These are phyloP conservation scores for Ictidomys tridecemlineatus DNA, from an alignment of 2,113 vertebrate species.

Conservation along the genomic window DNA sequence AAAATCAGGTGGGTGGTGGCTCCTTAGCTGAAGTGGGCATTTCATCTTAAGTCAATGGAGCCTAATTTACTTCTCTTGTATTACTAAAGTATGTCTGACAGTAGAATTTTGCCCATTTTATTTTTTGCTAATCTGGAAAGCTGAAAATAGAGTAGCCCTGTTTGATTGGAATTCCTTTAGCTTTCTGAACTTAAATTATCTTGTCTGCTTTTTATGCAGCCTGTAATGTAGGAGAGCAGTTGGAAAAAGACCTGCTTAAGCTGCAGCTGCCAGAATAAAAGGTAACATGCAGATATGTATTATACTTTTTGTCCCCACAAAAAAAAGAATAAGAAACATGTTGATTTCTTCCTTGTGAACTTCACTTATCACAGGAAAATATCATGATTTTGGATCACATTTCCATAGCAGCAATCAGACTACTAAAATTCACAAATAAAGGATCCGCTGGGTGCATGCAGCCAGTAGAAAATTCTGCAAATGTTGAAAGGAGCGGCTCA, in stretches of 20 bases:
- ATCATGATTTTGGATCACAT: conserved; percentile 91
- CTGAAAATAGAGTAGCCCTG: neutral
- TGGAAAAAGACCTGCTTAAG: conserved; percentile 80
- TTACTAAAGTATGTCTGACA: conserved; percentile 45
- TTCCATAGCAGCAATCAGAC: conserved; percentile 93
- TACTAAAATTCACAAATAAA: conserved; percentile 93
- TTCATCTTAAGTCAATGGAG: neutral
- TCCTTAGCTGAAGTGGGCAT: neutral
- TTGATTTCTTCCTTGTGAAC: conserved; percentile 90
- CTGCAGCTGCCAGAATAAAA: conserved; percentile 88
- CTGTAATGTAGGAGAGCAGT: neutral
- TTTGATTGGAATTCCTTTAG: neutral
- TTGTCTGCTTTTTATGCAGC: neutral
- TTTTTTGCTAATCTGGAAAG: conserved; percentile 21
- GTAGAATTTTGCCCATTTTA: conserved; percentile 81
- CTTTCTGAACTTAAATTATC: neutral
- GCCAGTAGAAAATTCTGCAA: conserved; percentile 92
- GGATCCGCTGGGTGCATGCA: conserved; percentile 96
- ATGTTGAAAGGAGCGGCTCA: conserved; percentile 91
- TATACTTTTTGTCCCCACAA: neutral
- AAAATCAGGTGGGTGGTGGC: too few relatives aligned
- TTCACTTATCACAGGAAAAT: conserved; percentile 99
- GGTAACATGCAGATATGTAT: conserved; percentile 68
- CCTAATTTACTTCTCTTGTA: neutral
- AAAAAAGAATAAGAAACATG: conserved; percentile 77